Conservation (phyloP, 2,888 invertebrate genomes). For the Prosopocoilus inquinatus region DNA sequence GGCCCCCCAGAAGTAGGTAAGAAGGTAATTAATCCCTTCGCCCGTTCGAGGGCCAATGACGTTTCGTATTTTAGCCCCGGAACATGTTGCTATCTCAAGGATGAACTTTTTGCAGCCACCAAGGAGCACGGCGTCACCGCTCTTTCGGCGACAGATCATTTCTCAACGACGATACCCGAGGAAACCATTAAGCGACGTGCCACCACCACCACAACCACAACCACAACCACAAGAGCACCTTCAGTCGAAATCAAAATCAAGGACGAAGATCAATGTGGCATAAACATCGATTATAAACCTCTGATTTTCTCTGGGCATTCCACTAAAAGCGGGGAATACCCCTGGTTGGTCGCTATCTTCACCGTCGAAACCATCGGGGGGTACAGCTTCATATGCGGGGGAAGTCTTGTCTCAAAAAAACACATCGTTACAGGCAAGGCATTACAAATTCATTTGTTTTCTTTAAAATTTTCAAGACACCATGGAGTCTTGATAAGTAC, state of each 20-base stretch:
- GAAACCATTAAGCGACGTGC: no score
- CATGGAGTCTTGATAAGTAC: no score
- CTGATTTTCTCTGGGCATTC: constrained; percentile 19
- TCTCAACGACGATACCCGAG: no score
- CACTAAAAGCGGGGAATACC: constrained; percentile 17
- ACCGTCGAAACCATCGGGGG: background rate
- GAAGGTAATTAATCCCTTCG: background rate
- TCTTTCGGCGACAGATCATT: no score
- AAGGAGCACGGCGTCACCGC: no score
- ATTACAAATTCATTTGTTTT: background rate
- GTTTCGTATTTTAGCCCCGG: background rate
- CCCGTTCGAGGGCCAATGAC: background rate
- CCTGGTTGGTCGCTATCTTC: constrained; percentile 25
- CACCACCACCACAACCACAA: background rate
- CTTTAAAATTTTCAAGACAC: no score
- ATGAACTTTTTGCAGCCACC: no score
- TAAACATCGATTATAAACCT: constrained; percentile 11
- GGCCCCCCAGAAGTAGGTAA: constrained; percentile 12
- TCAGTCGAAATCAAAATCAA: background rate
- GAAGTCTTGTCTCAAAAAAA: constrained; percentile 6
- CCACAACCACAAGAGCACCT: background rate
- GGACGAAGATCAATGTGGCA: background rate
- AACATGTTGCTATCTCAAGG: background rate
- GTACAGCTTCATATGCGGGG: constrained; percentile 14
- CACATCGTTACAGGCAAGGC: constrained; percentile 8